Percentiles rank a stretch among this genome's conserved stretches.
These are phyloP conservation scores for Uromys caudimaculatus DNA, from an alignment of 2,797 vertebrate species.

Conservation along the genomic window DNA sequence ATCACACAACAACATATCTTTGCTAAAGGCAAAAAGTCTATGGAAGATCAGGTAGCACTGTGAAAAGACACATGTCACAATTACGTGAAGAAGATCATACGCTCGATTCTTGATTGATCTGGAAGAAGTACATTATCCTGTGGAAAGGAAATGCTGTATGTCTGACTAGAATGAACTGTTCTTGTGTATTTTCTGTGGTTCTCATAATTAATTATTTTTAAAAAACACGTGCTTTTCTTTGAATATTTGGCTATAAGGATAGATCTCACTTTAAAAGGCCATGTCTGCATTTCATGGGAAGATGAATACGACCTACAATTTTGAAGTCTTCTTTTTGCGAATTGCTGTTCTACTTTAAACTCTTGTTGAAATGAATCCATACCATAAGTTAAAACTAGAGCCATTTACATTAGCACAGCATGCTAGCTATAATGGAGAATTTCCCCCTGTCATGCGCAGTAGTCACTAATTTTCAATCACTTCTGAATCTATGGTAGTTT, in stretches of 20 bases:
- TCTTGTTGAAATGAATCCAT: slow-evolving; percentile 58
- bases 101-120: slow-evolving; percentile 1
- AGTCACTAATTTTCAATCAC: slow-evolving; percentile 48
- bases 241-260: slow-evolving; percentile 38
- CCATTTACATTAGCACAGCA: slow-evolving; percentile 58
- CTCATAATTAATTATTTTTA: slow-evolving; percentile 62
- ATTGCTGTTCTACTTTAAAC: slow-evolving; percentile 62
- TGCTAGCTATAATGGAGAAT: slow-evolving; percentile 48
- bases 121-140: slow-evolving; percentile 1
- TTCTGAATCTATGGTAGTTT: slow-evolving; percentile 5
- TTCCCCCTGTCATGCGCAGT: not conserved
- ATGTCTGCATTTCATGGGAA: slow-evolving; percentile 49
- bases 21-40: slow-evolving; percentile 19
- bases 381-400: slow-evolving; percentile 36
- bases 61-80: slow-evolving; percentile 33
- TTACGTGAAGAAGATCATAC: not conserved
- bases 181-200: slow-evolving; percentile 13
- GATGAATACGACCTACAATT: slow-evolving; percentile 46
- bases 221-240: slow-evolving; percentile 61
- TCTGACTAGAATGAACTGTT: slow-evolving; percentile 8
- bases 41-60: slow-evolving; percentile 36
- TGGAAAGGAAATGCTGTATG: not conserved
- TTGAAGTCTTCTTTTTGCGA: slow-evolving; percentile 60
- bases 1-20: slow-evolving; percentile 54
- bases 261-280: slow-evolving; percentile 60